A percentile compares a stretch with the other conserved stretches of the same genome.
phyloP scores from a whole-genome alignment of 2,888 invertebrate genomes.

The Koerneria pararmatus region DNA sequence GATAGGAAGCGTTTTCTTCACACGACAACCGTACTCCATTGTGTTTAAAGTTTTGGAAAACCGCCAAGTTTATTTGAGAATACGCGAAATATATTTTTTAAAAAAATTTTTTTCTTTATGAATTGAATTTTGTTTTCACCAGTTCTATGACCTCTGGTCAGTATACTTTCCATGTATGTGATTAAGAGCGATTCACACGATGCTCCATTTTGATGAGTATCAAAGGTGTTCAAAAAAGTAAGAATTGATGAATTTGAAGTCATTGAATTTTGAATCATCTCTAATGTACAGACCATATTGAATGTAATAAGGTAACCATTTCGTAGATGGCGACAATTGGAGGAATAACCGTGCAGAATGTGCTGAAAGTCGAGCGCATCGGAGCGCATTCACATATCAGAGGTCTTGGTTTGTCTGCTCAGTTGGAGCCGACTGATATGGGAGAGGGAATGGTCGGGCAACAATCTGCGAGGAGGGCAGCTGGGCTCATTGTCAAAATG shows the following conservation, averaged over 20 bases:
- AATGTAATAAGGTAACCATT: neutral
- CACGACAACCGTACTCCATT: neutral
- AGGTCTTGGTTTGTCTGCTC: constrained; percentile 80
- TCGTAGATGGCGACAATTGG: constrained; percentile 37
- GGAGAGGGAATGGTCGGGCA: constrained; percentile 61
- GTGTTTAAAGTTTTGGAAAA: neutral
- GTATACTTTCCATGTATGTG: too few relatives aligned
- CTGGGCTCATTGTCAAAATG: constrained; percentile 93
- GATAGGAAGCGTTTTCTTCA: neutral
- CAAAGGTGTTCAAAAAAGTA: neutral
- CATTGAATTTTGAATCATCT: neutral
- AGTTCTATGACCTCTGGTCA: too few relatives aligned
- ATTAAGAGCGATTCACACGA: neutral
- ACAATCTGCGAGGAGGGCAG: constrained; percentile 83
- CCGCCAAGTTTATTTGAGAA: neutral
- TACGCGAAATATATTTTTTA: neutral
- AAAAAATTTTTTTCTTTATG: neutral
- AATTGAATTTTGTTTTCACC: neutral
- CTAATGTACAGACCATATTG: neutral
- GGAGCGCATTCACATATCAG: constrained; percentile 96
- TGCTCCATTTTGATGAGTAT: too few relatives aligned
- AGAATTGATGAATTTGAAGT: neutral
- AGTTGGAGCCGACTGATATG: constrained; percentile 83
- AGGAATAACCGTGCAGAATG: constrained; percentile 35
- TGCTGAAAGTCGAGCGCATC: constrained; percentile 53